A percentile compares a stretch with the other conserved stretches of the same genome.
These are phyloP conservation scores for Actinostola sp. DNA, from an alignment of 92 coral and sea anemone genomes.

Conservation along the genomic window DNA sequence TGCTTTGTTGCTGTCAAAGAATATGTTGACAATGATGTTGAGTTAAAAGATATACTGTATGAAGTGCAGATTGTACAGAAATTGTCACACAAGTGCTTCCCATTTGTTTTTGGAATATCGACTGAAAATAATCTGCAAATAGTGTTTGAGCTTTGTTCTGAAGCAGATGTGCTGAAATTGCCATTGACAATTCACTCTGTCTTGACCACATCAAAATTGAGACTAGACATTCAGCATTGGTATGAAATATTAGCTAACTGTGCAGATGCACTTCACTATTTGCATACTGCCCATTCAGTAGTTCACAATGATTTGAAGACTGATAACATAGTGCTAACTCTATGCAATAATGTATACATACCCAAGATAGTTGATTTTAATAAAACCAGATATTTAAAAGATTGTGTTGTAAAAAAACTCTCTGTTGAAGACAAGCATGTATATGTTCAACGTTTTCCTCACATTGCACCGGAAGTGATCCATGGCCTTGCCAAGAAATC, in stretches of 20 bases:
- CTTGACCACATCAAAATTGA: not conserved
- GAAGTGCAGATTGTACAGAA: slow-evolving; percentile 18
- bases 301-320: slow-evolving; percentile 24
- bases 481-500: slow-evolving; percentile 6
- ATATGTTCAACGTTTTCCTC: slow-evolving; percentile 3
- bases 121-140: slow-evolving; percentile 8
- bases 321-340: slow-evolving; percentile 13
- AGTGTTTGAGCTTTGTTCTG: slow-evolving; percentile 22
- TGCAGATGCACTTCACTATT: slow-evolving; percentile 26
- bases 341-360: slow-evolving; percentile 2
- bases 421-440: not conserved
- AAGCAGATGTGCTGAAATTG: slow-evolving; percentile 1
- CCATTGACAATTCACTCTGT: slow-evolving; percentile 20
- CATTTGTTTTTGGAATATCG: slow-evolving; percentile 18
- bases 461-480: slow-evolving; percentile 19
- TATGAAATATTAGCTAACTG: slow-evolving; percentile 6
- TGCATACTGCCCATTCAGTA: slow-evolving; percentile 1
- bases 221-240: not conserved
- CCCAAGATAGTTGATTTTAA: slow-evolving; percentile 22
- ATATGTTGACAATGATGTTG: slow-evolving; percentile 3
- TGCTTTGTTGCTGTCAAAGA: slow-evolving; percentile 19
- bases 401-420: slow-evolving; percentile 2
- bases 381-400: slow-evolving; percentile 19
- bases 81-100: not conserved
- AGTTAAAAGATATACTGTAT: slow-evolving; percentile 11